phyloP scores from a whole-genome alignment of 1,140 invertebrate genomes.

The Nymphalis io region DNA sequence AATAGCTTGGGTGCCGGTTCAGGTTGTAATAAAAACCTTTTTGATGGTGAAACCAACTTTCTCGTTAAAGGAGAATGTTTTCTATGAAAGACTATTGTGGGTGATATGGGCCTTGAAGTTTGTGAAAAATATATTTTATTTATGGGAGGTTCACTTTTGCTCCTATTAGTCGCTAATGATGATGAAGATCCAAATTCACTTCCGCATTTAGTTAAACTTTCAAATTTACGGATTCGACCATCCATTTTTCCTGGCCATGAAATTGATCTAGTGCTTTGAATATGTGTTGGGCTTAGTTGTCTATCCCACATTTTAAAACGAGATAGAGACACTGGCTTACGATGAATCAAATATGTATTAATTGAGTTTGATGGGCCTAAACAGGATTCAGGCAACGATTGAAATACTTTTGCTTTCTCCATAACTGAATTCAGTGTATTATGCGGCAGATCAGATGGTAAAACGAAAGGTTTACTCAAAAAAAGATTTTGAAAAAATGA shows the following conservation, averaged over 20 bases:
- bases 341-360: slow-evolving; percentile 84
- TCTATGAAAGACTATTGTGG: slow-evolving; percentile 39
- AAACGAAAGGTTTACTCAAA: slow-evolving; percentile 73
- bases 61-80: slow-evolving; percentile 41
- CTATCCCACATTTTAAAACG: slow-evolving; percentile 86
- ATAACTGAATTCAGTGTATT: slow-evolving; percentile 79
- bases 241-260: slow-evolving; percentile 78
- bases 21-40: slow-evolving; percentile 68
- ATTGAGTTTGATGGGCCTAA: slow-evolving; percentile 77
- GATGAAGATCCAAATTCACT: slow-evolving; percentile 67
- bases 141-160: slow-evolving; percentile 80
- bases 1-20: slow-evolving; percentile 54
- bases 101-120: slow-evolving; percentile 72
- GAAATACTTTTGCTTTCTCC: slow-evolving; percentile 84
- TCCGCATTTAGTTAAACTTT: slow-evolving; percentile 61
- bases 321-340: slow-evolving; percentile 86
- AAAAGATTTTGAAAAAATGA: slow-evolving; percentile 88
- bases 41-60: slow-evolving; percentile 55
- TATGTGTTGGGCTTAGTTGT: slow-evolving; percentile 61
- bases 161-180: slow-evolving; percentile 71
- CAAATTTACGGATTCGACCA: slow-evolving; percentile 64
- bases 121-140: slow-evolving; percentile 78
- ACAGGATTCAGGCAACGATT: slow-evolving; percentile 71
- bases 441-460: slow-evolving; percentile 58
- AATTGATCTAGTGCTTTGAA: slow-evolving; percentile 65